Conservation (phyloP, 2,113 vertebrate species). For the Camarhynchus parvulus region DNA sequence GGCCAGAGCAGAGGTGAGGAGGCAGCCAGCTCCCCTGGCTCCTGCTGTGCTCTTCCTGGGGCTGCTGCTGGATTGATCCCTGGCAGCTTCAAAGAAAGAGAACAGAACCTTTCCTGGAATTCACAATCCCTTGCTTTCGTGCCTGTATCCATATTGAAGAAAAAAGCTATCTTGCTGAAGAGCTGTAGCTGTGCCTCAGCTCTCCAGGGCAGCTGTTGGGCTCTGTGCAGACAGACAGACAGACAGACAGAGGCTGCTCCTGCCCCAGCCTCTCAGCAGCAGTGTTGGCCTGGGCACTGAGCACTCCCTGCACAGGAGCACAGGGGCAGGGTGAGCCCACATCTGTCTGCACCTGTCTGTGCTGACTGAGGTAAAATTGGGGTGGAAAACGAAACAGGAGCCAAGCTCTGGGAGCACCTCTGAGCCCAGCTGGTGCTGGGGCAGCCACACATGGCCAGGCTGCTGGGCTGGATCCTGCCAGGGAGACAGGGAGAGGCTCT, state of each 20-base stretch:
- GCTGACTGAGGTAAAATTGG: background rate
- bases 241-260: background rate
- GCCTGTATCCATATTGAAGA: background rate
- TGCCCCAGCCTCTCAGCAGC: background rate
- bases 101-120: background rate
- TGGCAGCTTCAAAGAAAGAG: background rate
- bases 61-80: background rate
- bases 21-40: background rate
- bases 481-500: background rate
- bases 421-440: background rate
- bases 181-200: background rate
- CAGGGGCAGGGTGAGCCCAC: background rate
- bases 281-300: background rate
- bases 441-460: background rate
- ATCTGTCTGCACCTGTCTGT: conserved; percentile 40
- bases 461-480: background rate
- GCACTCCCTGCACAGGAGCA: background rate
- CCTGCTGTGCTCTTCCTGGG: background rate
- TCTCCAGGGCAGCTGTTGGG: background rate
- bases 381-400: background rate
- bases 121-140: background rate
- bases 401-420: background rate
- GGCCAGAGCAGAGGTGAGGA: background rate
- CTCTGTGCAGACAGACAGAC: background rate
- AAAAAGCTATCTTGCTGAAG: background rate